Evolutionary conservation across 2,888 invertebrate species (phyloP), one percentile per base, ranked within the genome.

Genomic region (Volucella inanis): DNA sequence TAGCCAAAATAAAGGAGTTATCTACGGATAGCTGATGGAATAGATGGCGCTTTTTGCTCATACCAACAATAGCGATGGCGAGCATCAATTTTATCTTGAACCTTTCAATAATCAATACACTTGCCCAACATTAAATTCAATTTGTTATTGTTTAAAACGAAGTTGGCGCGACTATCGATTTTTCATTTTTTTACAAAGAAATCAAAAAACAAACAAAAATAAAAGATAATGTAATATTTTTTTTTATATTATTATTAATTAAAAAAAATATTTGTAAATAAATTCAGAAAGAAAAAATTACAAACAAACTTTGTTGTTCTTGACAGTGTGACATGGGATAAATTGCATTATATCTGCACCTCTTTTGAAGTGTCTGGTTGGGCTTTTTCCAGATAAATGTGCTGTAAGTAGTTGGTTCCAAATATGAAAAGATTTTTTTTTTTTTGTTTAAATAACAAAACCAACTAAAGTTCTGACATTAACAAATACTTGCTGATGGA

Each of bases 81-180:
- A 85, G 85, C 85, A 81, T 72, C 81, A 55, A 45, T 65, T 71
- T 57, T 45, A 22, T 85, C 76, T 81, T 39, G 57, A 72, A 81
- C 80, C 85, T 81, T 81, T 31, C 31, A 31, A 67, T 50, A 55
- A 77, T 31, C 31, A 31, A 67, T 50, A 55, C 64, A 85, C 85
- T 76, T 85, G 85, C 85, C 85, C 80, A 80, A 76, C 45, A 68
- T 31, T 81, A 81, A 67, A 59, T 76, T 72, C 85, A 85, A 80
- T 81, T 80, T 65, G 62, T 75, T 65, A 65, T 72, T 78, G 45
- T 71, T 71, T 65, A 59, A 52, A 38, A 39, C 52, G 47, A 71
- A 85, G 67, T 81, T 70, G 81, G 84, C 81, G 81, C 85, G 85
- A 76, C 75, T 72, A 85, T 85, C 85, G 85, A 85, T 85, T 85